Conservation (phyloP, 2,797 vertebrate species). For the Babyrousa celebensis region DNA sequence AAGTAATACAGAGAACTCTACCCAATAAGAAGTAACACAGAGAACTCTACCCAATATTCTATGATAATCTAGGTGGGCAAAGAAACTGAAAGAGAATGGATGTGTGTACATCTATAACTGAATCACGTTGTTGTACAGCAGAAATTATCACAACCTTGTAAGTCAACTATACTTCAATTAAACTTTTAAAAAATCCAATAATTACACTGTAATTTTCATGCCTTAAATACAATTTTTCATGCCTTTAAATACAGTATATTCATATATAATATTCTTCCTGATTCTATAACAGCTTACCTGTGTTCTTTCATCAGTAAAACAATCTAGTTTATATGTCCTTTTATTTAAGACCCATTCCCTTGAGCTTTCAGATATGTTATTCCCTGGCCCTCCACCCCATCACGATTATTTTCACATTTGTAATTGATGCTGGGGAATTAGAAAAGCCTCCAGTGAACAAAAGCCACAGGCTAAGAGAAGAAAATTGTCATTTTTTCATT, state of each 20-base stretch:
- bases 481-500: neutral
- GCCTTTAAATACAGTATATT: neutral
- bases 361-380: neutral
- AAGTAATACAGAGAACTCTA: neutral
- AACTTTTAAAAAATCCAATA: neutral
- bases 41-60: no score
- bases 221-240: neutral
- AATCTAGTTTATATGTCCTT: neutral
- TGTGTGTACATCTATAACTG: no score
- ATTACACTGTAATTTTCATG: neutral
- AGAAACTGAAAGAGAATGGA: no score
- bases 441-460: neutral
- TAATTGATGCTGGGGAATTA: neutral
- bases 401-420: neutral
- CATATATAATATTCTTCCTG: neutral
- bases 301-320: neutral
- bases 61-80: no score
- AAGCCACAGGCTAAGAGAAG: neutral
- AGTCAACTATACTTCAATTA: neutral
- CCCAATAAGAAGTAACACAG: no score
- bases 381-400: neutral
- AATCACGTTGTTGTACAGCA: no score
- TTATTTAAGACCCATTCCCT: neutral
- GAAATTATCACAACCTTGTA: no score
- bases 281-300: neutral